Percentiles rank a stretch among this genome's conserved stretches.
phyloP scores from a whole-genome alignment of 2,888 invertebrate species.

The Hemistola chrysoprasaria region DNA sequence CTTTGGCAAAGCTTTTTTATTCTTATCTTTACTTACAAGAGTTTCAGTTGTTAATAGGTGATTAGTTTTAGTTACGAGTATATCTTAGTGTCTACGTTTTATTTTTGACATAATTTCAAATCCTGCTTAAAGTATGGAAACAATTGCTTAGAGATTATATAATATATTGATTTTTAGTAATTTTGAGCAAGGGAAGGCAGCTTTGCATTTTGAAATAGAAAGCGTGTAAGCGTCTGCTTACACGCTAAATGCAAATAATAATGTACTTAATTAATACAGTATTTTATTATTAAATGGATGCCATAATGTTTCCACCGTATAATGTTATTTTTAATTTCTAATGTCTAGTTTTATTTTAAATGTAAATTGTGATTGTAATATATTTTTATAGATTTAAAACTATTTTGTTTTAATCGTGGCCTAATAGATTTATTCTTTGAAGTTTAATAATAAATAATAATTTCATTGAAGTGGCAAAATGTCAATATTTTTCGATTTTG shows the following conservation, averaged over 20 bases:
- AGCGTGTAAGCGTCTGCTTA: slow-evolving; percentile 2
- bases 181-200: slow-evolving; percentile 19
- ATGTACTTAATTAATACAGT: slow-evolving; percentile 27
- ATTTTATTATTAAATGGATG: slow-evolving; percentile 19
- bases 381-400: slow-evolving; percentile 58
- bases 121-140: too few relatives aligned
- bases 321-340: slow-evolving; percentile 34
- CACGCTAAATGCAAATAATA: slow-evolving; percentile 1
- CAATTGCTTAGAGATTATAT: too few relatives aligned
- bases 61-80: too few relatives aligned
- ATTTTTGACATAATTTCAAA: too few relatives aligned
- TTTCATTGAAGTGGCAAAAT: slow-evolving; percentile 40
- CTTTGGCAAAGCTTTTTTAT: too few relatives aligned
- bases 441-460: too few relatives aligned
- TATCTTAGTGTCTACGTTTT: too few relatives aligned
- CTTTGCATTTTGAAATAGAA: slow-evolving; percentile 9
- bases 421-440: slow-evolving; percentile 40
- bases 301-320: slow-evolving; percentile 22
- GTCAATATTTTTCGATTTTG: slow-evolving; percentile 72
- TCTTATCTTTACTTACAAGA: too few relatives aligned
- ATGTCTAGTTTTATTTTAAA: slow-evolving; percentile 42
- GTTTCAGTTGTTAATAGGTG: too few relatives aligned
- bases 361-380: slow-evolving; percentile 71
- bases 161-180: too few relatives aligned
- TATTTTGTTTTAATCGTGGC: slow-evolving; percentile 40